These are phyloP conservation scores for Cebus imitator DNA, from an alignment of 2,113 vertebrate species.

Conservation along the genomic window DNA sequence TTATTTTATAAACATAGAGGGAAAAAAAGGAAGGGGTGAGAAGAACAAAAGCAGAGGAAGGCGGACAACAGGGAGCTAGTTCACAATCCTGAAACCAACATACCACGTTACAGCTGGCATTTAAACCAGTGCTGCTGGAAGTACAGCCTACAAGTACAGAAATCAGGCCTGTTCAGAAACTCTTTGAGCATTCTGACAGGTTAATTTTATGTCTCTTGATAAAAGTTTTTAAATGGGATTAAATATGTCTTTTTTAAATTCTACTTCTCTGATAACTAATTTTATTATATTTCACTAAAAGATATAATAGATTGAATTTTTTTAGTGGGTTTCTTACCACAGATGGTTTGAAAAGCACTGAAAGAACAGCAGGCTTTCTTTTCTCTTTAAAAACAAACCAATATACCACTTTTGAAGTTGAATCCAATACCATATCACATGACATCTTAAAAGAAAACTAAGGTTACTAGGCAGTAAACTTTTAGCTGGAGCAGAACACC, in stretches of 20 bases:
- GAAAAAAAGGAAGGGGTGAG: neutral
- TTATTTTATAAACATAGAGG: neutral
- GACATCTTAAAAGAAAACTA: neutral
- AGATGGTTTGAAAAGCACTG: neutral
- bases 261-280: neutral
- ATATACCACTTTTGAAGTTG: neutral
- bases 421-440: neutral
- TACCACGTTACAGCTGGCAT: fast-evolving
- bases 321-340: neutral
- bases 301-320: neutral
- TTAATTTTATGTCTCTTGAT: neutral
- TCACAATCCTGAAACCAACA: neutral
- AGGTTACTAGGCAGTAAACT: neutral
- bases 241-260: neutral
- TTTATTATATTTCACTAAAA: slow-evolving; percentile 30
- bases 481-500: neutral
- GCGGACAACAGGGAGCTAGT: fast-evolving
- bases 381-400: slow-evolving; percentile 14
- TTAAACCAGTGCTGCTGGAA: neutral
- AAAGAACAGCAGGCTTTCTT: neutral
- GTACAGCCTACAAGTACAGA: fast-evolving
- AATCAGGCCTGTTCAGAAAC: neutral
- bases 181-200: neutral
- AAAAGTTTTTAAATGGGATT: neutral
- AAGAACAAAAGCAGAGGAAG: neutral